Conservation (phyloP, 2,113 vertebrate species). For the Microcebus murinus region DNA sequence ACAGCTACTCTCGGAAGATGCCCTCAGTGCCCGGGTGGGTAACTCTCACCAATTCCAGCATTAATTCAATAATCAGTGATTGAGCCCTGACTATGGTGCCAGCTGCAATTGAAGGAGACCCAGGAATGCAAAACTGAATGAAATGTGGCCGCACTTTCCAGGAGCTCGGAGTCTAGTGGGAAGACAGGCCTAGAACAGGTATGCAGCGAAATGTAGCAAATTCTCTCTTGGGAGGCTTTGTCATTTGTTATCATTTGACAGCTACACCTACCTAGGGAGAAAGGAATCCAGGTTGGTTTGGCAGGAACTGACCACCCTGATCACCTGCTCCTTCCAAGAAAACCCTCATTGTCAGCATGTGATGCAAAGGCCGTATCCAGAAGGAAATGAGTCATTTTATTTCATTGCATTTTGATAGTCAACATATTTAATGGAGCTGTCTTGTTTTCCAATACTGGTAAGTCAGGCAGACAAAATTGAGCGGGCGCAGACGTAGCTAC, state of each 20-base stretch:
- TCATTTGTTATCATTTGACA: background rate
- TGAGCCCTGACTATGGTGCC: background rate
- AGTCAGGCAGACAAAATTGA: slow-evolving; percentile 69
- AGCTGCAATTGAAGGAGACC: background rate
- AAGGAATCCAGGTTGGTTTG: background rate
- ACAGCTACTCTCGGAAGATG: background rate
- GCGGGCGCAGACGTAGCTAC: background rate
- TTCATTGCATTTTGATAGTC: slow-evolving; percentile 73
- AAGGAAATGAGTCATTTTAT: slow-evolving; percentile 60
- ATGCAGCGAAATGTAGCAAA: background rate
- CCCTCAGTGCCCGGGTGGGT: background rate
- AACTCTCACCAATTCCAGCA: background rate
- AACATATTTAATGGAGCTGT: slow-evolving; percentile 72
- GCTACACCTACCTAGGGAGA: background rate
- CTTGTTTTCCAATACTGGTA: slow-evolving; percentile 76
- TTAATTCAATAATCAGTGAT: background rate
- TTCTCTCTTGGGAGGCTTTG: background rate
- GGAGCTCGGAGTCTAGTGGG: background rate
- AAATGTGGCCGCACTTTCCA: background rate
- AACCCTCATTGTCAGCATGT: background rate
- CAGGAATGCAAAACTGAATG: background rate
- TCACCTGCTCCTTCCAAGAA: background rate
- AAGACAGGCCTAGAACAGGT: background rate
- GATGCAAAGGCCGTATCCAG: background rate
- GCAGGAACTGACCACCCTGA: background rate